These are phyloP conservation scores for Formicarius rufipectus DNA, from an alignment of 2,113 vertebrate genomes.

Conservation along the genomic window DNA sequence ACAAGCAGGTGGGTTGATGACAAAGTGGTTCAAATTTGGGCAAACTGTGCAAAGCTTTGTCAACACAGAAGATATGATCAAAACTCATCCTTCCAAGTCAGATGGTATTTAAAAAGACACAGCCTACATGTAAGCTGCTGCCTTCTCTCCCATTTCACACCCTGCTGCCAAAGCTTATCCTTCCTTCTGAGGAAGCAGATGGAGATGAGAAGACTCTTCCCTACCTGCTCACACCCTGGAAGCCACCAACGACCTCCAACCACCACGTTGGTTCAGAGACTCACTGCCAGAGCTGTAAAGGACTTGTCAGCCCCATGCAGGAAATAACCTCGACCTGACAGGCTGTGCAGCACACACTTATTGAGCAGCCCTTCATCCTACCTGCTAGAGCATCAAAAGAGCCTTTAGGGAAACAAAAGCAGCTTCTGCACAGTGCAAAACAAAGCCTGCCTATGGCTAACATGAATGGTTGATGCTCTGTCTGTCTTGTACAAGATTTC, in stretches of 20 bases:
- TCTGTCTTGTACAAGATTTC: background rate
- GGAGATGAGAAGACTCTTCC: background rate
- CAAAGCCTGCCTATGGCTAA: background rate
- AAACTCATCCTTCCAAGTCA: conserved; percentile 16
- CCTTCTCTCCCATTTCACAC: background rate
- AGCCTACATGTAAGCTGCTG: background rate
- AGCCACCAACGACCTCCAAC: background rate
- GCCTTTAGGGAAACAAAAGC: background rate
- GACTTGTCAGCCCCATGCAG: background rate
- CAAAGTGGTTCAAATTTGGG: background rate
- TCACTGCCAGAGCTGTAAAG: background rate
- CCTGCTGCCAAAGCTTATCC: background rate
- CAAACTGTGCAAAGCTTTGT: background rate
- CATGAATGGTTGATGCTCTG: background rate
- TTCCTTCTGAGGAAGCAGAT: background rate
- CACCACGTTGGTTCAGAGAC: background rate
- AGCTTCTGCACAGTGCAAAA: background rate
- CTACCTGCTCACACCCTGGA: background rate
- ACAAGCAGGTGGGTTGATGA: background rate
- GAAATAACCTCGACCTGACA: background rate
- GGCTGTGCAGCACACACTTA: background rate
- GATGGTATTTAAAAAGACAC: conserved; percentile 36
- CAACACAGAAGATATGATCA: background rate
- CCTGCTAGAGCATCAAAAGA: background rate
- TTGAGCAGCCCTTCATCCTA: background rate